Evolutionary conservation across 1,140 invertebrate genomes (phyloP).

Genomic region (Magallana angulata): DNA sequence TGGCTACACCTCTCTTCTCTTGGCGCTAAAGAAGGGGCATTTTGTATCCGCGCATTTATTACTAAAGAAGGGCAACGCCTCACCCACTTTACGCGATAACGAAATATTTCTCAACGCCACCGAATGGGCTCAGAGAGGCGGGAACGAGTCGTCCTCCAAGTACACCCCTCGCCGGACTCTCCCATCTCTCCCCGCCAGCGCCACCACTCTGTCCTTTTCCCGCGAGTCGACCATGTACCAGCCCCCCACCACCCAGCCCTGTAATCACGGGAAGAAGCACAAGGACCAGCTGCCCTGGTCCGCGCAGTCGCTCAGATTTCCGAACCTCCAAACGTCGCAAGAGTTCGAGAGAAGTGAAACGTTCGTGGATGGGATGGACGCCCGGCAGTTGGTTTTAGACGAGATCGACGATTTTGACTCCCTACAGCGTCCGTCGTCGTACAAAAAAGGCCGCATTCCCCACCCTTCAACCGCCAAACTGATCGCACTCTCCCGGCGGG

Average conservation of each 20-base stretch:
- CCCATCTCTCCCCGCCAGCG: constrained; percentile 47
- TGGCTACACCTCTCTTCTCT: constrained; percentile 75
- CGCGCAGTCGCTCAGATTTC: constrained; percentile 42
- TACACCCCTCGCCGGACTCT: constrained; percentile 45
- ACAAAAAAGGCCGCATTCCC: constrained; percentile 48
- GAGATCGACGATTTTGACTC: constrained; percentile 65
- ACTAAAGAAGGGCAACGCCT: constrained; percentile 68
- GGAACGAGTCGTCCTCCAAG: constrained; percentile 51
- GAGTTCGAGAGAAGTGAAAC: constrained; percentile 61
- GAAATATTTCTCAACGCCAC: constrained; percentile 72
- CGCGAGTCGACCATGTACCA: constrained; percentile 73
- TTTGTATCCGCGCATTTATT: constrained; percentile 72
- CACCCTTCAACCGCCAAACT: constrained; percentile 70
- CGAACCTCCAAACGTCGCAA: constrained; percentile 4
- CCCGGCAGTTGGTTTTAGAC: constrained; percentile 67
- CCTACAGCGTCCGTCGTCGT: constrained; percentile 58
- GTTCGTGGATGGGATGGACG: constrained; percentile 68
- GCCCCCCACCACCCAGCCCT: constrained; percentile 53
- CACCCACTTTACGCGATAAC: constrained; percentile 70
- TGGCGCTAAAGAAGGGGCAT: constrained; percentile 74
- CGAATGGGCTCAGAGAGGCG: constrained; percentile 69
- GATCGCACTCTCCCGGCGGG: constrained; percentile 55
- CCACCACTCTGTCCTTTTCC: constrained; percentile 62
- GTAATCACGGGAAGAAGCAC: constrained; percentile 56
- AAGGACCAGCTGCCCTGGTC: constrained; percentile 45